Evolutionary conservation across 2,888 invertebrate genomes (phyloP), one percentile per base, ranked within the genome.

Genomic region (Eupithecia pulchellata): DNA sequence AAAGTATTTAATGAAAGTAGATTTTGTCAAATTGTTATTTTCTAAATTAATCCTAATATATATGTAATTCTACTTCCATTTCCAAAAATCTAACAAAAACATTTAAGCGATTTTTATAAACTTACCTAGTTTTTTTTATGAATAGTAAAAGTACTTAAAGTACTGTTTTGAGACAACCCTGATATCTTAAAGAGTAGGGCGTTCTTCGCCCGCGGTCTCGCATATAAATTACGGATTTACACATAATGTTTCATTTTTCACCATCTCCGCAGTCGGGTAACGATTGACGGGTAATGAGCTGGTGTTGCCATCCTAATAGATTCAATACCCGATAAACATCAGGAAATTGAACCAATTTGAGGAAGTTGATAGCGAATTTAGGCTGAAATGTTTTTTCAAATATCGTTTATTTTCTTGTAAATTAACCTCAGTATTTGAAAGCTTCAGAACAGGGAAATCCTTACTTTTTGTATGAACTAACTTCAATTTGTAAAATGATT

Each of bases 201-300:
- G 76, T 68, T 32, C 29, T 69, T 77, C 73, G 86, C 88, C 88
- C 89, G 91, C 90, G 89, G 88, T 88, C 72, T 77, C 89, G 94
- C 94, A 94, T 94, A 94, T 92, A 94, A 94, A 94, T 94, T 93
- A 92, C 89, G 87, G 92, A 94, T 94, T 94, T 92, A 86, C 88
- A 90, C 90, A 86, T 87, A 87, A 92, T 93, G 89, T 90, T 92
- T 93, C 93, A 94, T 94, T 93, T 93, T 93, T 93, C 92, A 90
- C 83, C 87, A 85, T 82, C 83, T 84, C 66, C 32, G 6, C 58
- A 57, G 68, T 39, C 55, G 64, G 42, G 39, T 68, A 52, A 55
- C 66, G 69, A 73, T 72, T 72, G 72, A 72, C 68, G 72, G 68
- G 72, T 66, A 72, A 73, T 73, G 69, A 73, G 69, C 52, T 61